These are phyloP conservation scores for Callyntrura guangdongensis DNA, from an alignment of 2,888 invertebrate genomes.

Conservation along the genomic window DNA sequence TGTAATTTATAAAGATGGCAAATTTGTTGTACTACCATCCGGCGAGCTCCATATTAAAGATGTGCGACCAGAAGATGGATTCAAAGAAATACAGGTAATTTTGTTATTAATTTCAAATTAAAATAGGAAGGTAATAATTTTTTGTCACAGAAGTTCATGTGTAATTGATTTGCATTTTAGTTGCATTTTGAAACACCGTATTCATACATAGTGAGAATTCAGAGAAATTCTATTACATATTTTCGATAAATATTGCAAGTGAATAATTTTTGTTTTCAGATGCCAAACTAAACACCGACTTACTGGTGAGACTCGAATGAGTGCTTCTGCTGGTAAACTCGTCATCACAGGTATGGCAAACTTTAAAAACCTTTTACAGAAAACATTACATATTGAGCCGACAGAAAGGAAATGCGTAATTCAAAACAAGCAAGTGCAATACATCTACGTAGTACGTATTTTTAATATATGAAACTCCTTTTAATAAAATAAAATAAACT, in stretches of 20 bases:
- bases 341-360: conserved; percentile 96
- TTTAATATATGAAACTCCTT: too few species aligned
- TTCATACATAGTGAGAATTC: too few species aligned
- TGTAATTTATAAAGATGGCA: conserved; percentile 91
- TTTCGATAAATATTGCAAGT: too few species aligned
- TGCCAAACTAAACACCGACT: conserved; percentile 97
- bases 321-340: conserved; percentile 96
- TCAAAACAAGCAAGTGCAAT: too few species aligned
- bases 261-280: conserved; percentile 88
- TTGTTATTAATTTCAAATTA: too few species aligned
- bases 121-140: too few species aligned
- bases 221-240: too few species aligned
- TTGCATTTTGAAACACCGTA: too few species aligned
- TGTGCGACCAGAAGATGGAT: conserved; percentile 97
- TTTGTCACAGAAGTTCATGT: neutral
- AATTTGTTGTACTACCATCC: conserved; percentile 97
- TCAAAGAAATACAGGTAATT: too few species aligned
- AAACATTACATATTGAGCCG: conserved; percentile 68
- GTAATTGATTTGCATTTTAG: too few species aligned
- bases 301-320: conserved; percentile 96
- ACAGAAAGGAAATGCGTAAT: conserved; percentile 76
- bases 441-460: too few species aligned
- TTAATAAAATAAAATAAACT: too few species aligned
- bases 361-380: conserved; percentile 64
- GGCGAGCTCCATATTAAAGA: conserved; percentile 98